phyloP scores from a whole-genome alignment of 2,113 vertebrate species.

The Entomyzon cyanotis region DNA sequence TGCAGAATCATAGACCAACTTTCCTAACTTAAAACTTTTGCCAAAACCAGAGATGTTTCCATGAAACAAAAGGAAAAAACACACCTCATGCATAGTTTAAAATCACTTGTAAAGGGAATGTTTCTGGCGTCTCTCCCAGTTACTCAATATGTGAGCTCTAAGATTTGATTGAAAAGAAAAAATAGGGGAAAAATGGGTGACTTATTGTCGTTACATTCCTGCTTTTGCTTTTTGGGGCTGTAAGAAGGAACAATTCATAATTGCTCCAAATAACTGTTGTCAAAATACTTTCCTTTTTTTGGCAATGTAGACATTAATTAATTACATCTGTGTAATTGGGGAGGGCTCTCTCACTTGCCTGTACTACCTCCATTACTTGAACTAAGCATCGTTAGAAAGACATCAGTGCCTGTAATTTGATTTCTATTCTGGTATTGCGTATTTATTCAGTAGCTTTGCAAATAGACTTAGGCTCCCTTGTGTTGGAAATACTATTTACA shows the following conservation, averaged over 20 bases:
- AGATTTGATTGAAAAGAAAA: slow-evolving; percentile 40
- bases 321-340: slow-evolving; percentile 8
- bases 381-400: background rate
- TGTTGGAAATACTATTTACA: slow-evolving; percentile 9
- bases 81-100: slow-evolving; percentile 48
- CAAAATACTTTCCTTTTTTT: slow-evolving; percentile 54
- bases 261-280: slow-evolving; percentile 58
- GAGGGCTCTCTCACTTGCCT: background rate
- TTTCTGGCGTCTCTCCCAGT: slow-evolving; percentile 56
- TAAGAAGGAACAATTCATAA: slow-evolving; percentile 54
- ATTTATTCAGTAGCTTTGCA: slow-evolving; percentile 9
- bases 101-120: slow-evolving; percentile 44
- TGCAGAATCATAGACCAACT: slow-evolving; percentile 30
- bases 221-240: slow-evolving; percentile 31
- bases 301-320: slow-evolving; percentile 43
- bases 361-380: background rate
- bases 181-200: slow-evolving; percentile 5
- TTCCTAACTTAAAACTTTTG: slow-evolving; percentile 61
- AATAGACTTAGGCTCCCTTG: background rate
- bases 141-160: slow-evolving; percentile 57
- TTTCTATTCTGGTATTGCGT: background rate
- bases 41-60: slow-evolving; percentile 61
- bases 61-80: slow-evolving; percentile 60
- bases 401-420: background rate
- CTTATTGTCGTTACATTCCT: slow-evolving; percentile 27